A percentile compares a stretch with the other conserved stretches of the same genome.
Conservation (phyloP, 2,888 invertebrate species). For the Ctena decussata region DNA sequence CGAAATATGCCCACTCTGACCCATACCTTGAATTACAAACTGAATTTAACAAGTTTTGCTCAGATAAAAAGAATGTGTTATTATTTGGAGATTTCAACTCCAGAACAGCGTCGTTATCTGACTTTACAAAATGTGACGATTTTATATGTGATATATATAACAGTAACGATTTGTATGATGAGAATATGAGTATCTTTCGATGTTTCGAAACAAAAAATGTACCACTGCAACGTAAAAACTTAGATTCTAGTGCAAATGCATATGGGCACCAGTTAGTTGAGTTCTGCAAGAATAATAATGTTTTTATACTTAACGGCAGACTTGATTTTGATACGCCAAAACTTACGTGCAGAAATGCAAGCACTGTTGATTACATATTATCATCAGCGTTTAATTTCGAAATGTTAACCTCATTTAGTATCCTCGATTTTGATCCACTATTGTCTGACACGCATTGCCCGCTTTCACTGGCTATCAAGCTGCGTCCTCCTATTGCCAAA, state of each 20-base stretch:
- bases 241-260: background rate
- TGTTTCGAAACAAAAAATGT: background rate
- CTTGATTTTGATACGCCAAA: too few species aligned
- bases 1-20: too few species aligned
- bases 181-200: background rate
- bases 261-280: background rate
- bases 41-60: background rate
- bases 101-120: background rate
- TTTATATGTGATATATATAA: background rate
- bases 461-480: too few species aligned
- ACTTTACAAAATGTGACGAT: background rate
- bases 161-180: background rate
- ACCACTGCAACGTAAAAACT: background rate
- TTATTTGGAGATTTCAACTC: conserved; percentile 24
- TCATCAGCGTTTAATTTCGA: too few species aligned
- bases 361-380: too few species aligned
- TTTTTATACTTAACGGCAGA: too few species aligned
- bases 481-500: too few species aligned
- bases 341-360: too few species aligned
- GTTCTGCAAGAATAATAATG: too few species aligned
- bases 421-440: too few species aligned
- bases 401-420: too few species aligned
- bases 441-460: too few species aligned
- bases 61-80: background rate
- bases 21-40: conserved; percentile 21